Evolutionary conservation across 2,888 invertebrate species (phyloP).

Genomic region (Deilephila elpenor): DNA sequence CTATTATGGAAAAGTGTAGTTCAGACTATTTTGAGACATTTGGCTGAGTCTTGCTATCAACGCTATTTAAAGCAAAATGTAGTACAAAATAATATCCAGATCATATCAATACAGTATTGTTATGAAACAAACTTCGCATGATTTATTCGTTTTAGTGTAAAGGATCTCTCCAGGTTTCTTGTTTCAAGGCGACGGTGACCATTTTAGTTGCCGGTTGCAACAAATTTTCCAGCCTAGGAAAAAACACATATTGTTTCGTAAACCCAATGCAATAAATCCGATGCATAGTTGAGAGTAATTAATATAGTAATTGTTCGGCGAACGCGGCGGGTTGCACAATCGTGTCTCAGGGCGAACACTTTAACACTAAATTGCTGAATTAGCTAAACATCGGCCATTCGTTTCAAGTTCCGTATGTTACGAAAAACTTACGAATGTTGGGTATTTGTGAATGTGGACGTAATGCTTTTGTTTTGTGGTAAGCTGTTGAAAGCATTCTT

Average conservation of each 20-base stretch:
- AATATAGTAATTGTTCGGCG: conserved; percentile 51
- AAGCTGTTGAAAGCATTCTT: not conserved
- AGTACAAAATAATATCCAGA: no score
- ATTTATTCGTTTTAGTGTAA: no score
- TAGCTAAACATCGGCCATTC: not conserved
- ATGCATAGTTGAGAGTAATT: conserved; percentile 42
- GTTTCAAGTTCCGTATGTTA: not conserved
- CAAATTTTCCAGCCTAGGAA: not conserved
- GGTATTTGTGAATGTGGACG: not conserved
- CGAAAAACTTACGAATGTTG: not conserved
- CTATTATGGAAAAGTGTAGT: not conserved
- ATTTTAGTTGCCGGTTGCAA: no score
- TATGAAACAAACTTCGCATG: no score
- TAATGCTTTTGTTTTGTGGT: not conserved
- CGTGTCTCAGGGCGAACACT: conserved; percentile 18
- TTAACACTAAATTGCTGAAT: not conserved
- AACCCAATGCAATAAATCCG: conserved; percentile 33
- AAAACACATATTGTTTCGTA: not conserved
- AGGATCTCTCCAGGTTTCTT: no score
- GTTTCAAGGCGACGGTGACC: no score
- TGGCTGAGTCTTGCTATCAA: no score
- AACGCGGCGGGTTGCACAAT: conserved; percentile 51
- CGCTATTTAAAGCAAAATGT: no score
- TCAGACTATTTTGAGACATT: no score
- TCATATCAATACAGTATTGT: no score